These are phyloP conservation scores for Polyergus mexicanus DNA, from an alignment of 1,140 invertebrate genomes.

Conservation along the genomic window DNA sequence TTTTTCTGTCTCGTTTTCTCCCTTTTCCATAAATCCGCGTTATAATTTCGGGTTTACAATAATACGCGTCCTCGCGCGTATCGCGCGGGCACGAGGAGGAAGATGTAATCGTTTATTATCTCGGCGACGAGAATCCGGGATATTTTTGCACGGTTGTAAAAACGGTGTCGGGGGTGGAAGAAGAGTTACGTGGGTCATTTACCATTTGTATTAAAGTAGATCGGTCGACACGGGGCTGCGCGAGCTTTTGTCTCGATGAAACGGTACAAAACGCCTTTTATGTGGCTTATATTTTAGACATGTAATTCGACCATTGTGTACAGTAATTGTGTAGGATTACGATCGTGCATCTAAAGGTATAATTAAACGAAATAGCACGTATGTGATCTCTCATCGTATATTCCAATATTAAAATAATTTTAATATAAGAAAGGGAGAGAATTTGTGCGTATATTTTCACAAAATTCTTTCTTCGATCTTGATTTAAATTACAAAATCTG, in stretches of 20 bases:
- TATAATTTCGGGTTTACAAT: slow-evolving; percentile 46
- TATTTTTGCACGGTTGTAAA: slow-evolving; percentile 28
- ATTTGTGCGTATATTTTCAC: too few species aligned
- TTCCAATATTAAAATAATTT: slow-evolving; percentile 15
- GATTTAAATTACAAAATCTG: not conserved
- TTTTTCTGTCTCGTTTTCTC: not conserved
- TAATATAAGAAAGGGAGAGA: not conserved
- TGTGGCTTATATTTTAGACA: slow-evolving; percentile 33
- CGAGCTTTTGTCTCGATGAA: slow-evolving; percentile 36
- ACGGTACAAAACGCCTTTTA: not conserved
- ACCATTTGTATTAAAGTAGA: slow-evolving; percentile 47
- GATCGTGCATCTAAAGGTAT: slow-evolving; percentile 16
- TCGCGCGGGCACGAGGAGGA: slow-evolving; percentile 1
- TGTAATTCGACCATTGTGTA: slow-evolving; percentile 19
- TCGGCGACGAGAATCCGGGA: slow-evolving; percentile 31
- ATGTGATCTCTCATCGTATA: slow-evolving; percentile 55
- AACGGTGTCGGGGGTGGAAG: not conserved
- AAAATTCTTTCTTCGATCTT: not conserved
- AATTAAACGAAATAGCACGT: slow-evolving; percentile 17
- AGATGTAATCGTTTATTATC: slow-evolving; percentile 53
- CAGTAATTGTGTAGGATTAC: slow-evolving; percentile 21
- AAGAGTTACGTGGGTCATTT: slow-evolving; percentile 52
- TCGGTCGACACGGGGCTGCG: not conserved
- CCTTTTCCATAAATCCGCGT: slow-evolving; percentile 36
- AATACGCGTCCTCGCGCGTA: slow-evolving; percentile 5